Conservation (phyloP, 2,797 vertebrate genomes). For the Rallus crepitans region DNA sequence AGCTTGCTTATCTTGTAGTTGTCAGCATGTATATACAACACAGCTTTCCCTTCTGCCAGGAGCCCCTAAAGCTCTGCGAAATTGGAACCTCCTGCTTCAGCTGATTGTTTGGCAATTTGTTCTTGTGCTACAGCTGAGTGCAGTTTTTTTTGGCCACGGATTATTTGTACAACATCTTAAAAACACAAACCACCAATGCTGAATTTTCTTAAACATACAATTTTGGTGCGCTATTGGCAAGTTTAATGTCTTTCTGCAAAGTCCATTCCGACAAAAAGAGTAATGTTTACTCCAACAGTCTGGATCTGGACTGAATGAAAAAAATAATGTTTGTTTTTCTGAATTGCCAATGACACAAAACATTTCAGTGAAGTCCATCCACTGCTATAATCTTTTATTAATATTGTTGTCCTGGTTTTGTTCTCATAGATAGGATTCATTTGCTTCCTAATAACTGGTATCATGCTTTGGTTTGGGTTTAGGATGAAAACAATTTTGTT, state of each 20-base stretch:
- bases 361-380: neutral
- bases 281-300: neutral
- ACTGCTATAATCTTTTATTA: neutral
- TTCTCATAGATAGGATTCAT: no score
- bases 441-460: no score
- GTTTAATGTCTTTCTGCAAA: neutral
- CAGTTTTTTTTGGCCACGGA: neutral
- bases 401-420: neutral
- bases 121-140: neutral
- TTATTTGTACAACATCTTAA: neutral
- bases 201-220: neutral
- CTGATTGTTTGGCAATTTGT: constrained; percentile 38
- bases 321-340: neutral
- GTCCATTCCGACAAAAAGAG: neutral
- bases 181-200: neutral
- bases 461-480: no score
- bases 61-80: constrained; percentile 18
- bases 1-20: constrained; percentile 39
- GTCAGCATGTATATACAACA: constrained; percentile 6
- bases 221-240: neutral
- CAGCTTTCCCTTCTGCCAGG: constrained; percentile 15
- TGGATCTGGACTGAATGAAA: neutral
- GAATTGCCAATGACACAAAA: neutral
- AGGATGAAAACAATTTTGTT: no score
- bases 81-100: constrained; percentile 65